Evolutionary conservation across 2,113 vertebrate genomes (phyloP), one percentile per base, ranked within the genome.

Genomic region (Austrofundulus limnaeus): DNA sequence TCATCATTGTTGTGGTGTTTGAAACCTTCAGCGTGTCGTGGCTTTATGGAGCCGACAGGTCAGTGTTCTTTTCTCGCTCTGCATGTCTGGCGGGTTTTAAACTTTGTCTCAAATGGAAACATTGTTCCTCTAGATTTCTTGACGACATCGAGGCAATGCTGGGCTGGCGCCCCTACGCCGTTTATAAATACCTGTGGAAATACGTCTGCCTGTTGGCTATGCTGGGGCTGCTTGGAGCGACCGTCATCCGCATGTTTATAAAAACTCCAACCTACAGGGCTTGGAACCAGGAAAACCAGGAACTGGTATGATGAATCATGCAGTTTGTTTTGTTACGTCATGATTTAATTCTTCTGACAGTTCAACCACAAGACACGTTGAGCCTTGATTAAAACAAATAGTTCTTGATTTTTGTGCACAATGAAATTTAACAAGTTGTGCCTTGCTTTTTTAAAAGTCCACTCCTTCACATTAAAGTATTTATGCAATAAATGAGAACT

Each of bases 1-100:
- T 95, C 58, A 88, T 94, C 53, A 85, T 93, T 1, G 91, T 95
- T 8, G 82, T 94, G 55, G 74, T 92, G 1, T 92, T 93, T 23
- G 93, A 96, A 80, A 93, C 90, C 23, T 25, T 94, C 66, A 91
- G 93, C 1, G 90, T 96, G 28, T 89, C 92, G 11, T 96, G 94
- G 94, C 54, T 93, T 2, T 95, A 92, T 1, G 93, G 93, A n/a
- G 88, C 93, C 0, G 93, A 92, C 58, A 93, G 94, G 94, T 95
- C 73, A 83, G 81, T n/a, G 42, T 7, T 28, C 46, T 25, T 53
- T 37, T 25, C 39, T 20, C n/a, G 17, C 8, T 23, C 2, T 16
- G 1, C 16, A 1, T 19, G 7, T 39, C 8, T 54, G n/a, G 10
- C n/a, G 17, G 8, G 5, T n/a, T 17, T n/a, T 43, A 6, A 43